A percentile compares a stretch with the other conserved stretches of the same genome.
Conservation (phyloP, 2,888 invertebrate species). For the Epinotia demarniana region DNA sequence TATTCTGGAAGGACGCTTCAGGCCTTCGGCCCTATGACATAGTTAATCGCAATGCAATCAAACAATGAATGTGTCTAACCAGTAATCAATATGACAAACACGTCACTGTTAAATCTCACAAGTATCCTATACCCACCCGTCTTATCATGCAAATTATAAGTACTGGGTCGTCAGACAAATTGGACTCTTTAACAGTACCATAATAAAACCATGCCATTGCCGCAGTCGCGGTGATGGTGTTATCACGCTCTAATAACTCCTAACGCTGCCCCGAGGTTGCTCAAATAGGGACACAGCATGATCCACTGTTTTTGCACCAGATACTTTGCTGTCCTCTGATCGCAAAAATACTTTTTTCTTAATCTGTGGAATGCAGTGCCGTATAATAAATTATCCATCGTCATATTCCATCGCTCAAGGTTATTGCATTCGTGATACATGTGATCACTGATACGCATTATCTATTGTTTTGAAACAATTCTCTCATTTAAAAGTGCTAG, state of each 20-base stretch:
- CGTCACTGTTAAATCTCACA: no score
- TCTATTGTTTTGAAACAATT: constrained; percentile 55
- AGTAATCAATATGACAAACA: no score
- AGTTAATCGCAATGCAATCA: no score
- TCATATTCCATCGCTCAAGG: constrained; percentile 31
- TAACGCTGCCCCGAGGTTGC: background rate
- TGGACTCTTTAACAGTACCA: no score
- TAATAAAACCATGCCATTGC: no score
- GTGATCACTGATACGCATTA: constrained; percentile 47
- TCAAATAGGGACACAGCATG: constrained; percentile 30
- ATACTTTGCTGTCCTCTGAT: constrained; percentile 54
- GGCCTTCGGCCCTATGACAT: no score
- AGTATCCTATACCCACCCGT: no score
- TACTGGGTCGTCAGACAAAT: no score
- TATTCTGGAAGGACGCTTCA: no score
- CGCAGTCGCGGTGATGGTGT: no score
- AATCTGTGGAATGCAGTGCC: constrained; percentile 74
- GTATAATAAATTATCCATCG: constrained; percentile 30
- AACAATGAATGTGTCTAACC: no score
- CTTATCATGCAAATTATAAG: no score
- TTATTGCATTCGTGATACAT: constrained; percentile 25
- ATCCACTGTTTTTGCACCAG: constrained; percentile 47
- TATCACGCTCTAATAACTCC: background rate
- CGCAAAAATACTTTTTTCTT: constrained; percentile 54
- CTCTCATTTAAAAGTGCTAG: constrained; percentile 42